Base-by-base conservation (phyloP, 2,797 vertebrate species). In the Danio kyathit region DNA sequence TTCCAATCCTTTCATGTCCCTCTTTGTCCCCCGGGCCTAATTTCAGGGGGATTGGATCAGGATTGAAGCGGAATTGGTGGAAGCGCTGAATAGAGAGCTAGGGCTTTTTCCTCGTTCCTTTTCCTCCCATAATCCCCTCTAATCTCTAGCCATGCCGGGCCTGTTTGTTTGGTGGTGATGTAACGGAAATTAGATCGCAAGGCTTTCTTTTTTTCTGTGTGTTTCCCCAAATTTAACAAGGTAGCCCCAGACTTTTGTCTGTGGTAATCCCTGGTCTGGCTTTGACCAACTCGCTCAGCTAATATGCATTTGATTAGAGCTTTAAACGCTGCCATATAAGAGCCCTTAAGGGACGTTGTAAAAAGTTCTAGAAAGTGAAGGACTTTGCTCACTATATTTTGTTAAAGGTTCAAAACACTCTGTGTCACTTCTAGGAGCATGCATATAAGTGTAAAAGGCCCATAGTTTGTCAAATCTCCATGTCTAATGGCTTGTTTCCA, bases 111-210 rank as follows among this genome's bases (percentile, higher is more conserved):
- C 74, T 74, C 72, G 46, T 17, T 76, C 87, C 79, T 54, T 78
- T 82, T 86, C 63, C 81, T 76, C 43, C 72, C 67, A 73, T 86
- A 87, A 89, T 82, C 88, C 76, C 84, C 29, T 75, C 74, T 89
- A 90, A 90, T 89, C 88, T 89, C 78, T 84, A 74, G 76, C 81
- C 75, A 83, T 89, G 81, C 63, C 43, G 63, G 44, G 48, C 76
- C 7, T 89, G 81, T 91, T 91, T 87, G 86, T 89, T 88, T 91
- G 87, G 83, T 86, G 85, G 85, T 85, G 88, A 89, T 90, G 89
- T 86, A 88, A 88, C 76, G 75, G 86, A 89, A 90, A 81, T 83
- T 85, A 89, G 88, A 76, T 76, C 63, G 56, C 65, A 82, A 82
- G 84, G 66, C 87, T 76, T 51, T 76, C 38, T 77, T 89, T 87